Conservation (phyloP, 2,888 invertebrate species). For the Antheraea yamamai region DNA sequence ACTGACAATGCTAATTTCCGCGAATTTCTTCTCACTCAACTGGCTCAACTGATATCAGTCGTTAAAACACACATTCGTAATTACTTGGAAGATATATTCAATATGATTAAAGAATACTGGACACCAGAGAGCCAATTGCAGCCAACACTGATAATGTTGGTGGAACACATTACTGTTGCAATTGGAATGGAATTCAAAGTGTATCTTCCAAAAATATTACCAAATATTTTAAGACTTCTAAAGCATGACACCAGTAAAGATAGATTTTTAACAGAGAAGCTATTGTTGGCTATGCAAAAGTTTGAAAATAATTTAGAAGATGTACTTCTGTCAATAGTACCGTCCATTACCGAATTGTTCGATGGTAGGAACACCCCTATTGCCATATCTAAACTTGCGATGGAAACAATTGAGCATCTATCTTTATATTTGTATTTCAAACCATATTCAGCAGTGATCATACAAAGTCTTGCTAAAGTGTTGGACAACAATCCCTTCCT, state of each 20-base stretch:
- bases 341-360: constrained; percentile 95
- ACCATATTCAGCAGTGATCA: constrained; percentile 95
- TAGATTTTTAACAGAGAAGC: constrained; percentile 89
- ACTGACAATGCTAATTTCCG: constrained; percentile 90
- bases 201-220: constrained; percentile 95
- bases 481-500: constrained; percentile 91
- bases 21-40: constrained; percentile 96
- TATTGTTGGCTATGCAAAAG: constrained; percentile 93
- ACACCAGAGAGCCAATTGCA: constrained; percentile 92
- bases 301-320: constrained; percentile 98
- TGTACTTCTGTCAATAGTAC: constrained; percentile 95
- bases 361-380: constrained; percentile 92
- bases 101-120: constrained; percentile 96
- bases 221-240: constrained; percentile 95
- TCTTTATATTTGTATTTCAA: constrained; percentile 95
- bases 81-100: constrained; percentile 97
- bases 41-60: constrained; percentile 95
- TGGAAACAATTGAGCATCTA: constrained; percentile 94
- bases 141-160: constrained; percentile 92
- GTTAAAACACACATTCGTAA: constrained; percentile 98
- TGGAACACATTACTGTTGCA: constrained; percentile 96
- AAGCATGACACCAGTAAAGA: constrained; percentile 95
- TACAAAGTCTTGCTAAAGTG: constrained; percentile 95
- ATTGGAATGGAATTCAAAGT: constrained; percentile 97
- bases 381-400: constrained; percentile 87